Evolutionary conservation across 2,888 invertebrate species (phyloP).

Genomic region (Eubasilissa splendida): DNA sequence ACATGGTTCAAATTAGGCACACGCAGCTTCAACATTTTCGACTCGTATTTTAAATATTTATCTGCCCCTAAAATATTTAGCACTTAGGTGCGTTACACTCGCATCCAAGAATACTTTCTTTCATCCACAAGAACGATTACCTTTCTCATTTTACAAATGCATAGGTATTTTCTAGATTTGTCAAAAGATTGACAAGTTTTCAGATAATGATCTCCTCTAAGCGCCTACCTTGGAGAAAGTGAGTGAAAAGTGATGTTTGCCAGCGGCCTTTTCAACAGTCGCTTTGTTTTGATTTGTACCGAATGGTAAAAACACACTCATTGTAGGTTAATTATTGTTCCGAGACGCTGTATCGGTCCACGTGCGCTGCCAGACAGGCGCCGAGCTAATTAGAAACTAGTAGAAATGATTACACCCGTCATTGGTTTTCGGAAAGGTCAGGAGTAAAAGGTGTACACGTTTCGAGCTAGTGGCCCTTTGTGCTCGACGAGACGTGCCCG

Average conservation of each 20-base stretch:
- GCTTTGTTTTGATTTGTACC: constrained; percentile 14
- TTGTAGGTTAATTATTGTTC: constrained; percentile 30
- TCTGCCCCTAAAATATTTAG: too few relatives aligned
- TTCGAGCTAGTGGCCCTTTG: constrained; percentile 2
- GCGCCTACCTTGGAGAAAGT: constrained; percentile 8
- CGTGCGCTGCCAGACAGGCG: not conserved
- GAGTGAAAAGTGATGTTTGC: constrained; percentile 6
- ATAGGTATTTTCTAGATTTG: too few relatives aligned
- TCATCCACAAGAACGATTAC: too few relatives aligned
- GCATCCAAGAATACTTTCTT: too few relatives aligned
- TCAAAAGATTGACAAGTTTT: too few relatives aligned
- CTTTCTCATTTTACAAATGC: too few relatives aligned
- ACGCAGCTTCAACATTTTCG: too few relatives aligned
- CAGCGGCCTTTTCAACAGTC: not conserved
- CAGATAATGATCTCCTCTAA: too few relatives aligned
- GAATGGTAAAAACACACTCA: constrained; percentile 16
- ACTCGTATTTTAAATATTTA: too few relatives aligned
- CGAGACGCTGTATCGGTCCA: not conserved
- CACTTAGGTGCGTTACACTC: too few relatives aligned
- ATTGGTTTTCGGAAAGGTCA: not conserved
- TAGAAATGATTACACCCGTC: not conserved
- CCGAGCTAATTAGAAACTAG: not conserved
- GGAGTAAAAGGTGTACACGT: not conserved
- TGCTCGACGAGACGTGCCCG: too few relatives aligned
- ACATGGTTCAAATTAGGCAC: too few relatives aligned